Evolutionary conservation across 2,888 invertebrate genomes (phyloP).

Genomic region (Ditula angustiorana): DNA sequence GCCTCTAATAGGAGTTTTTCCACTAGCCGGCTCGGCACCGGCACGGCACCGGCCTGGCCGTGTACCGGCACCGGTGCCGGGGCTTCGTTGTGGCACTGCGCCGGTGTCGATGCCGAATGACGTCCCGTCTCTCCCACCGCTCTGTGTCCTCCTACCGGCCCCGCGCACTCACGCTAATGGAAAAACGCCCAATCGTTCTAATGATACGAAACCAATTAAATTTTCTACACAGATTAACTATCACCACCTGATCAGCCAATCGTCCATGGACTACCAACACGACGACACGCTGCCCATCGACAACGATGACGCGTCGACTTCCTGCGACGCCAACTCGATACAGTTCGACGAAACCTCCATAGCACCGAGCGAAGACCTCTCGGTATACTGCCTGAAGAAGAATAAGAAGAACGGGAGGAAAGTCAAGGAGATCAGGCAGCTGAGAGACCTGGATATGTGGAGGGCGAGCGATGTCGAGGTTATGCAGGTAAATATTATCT

Average conservation of each 20-base stretch:
- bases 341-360: constrained; percentile 68
- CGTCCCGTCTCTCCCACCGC: too few relatives aligned
- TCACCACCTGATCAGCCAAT: constrained; percentile 58
- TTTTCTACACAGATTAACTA: constrained; percentile 59
- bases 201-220: too few relatives aligned
- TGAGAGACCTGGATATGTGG: constrained; percentile 78
- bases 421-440: constrained; percentile 57
- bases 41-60: too few relatives aligned
- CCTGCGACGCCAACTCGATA: constrained; percentile 68
- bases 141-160: too few relatives aligned
- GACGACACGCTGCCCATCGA: constrained; percentile 50
- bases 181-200: too few relatives aligned
- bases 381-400: constrained; percentile 66
- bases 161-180: too few relatives aligned
- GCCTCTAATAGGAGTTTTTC: too few relatives aligned
- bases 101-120: too few relatives aligned
- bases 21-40: too few relatives aligned
- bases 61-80: too few relatives aligned
- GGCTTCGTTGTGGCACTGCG: too few relatives aligned
- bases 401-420: constrained; percentile 68
- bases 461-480: constrained; percentile 72
- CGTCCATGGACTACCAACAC: constrained; percentile 53
- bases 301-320: constrained; percentile 65
- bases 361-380: constrained; percentile 67
- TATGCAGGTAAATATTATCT: constrained; percentile 76